These are phyloP conservation scores for Scelioninae gen. 1 DNA, from an alignment of 2,888 invertebrate species.

Conservation along the genomic window DNA sequence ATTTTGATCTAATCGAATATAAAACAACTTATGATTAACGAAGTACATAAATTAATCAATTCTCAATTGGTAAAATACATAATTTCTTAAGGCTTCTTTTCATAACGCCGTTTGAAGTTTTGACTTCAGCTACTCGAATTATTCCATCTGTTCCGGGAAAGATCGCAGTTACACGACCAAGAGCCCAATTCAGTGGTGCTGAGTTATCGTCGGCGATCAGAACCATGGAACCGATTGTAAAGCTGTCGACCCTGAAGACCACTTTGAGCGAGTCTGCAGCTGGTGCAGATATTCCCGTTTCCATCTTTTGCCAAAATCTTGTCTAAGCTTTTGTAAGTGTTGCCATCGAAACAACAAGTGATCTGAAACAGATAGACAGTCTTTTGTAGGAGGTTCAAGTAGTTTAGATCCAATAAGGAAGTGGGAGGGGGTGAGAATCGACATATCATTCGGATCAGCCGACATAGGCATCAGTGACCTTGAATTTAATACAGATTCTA, in stretches of 20 bases:
- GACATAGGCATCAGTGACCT: not conserved
- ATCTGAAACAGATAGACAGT: not conserved
- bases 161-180: conserved; percentile 8
- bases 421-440: not conserved
- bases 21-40: not conserved
- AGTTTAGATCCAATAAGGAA: not conserved
- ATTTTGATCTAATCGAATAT: no score
- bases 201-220: conserved; percentile 9
- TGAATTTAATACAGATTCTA: not conserved
- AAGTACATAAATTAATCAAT: not conserved
- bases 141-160: conserved; percentile 16
- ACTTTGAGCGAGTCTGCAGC: conserved; percentile 66
- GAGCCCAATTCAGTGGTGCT: conserved; percentile 8
- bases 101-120: conserved; percentile 3
- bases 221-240: conserved; percentile 19
- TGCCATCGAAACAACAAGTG: conserved; percentile 9
- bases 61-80: conserved; percentile 15
- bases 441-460: not conserved
- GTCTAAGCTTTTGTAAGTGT: conserved; percentile 24
- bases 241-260: conserved; percentile 24
- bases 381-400: not conserved
- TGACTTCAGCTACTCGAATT: conserved; percentile 9
- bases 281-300: conserved; percentile 63
- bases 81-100: conserved; percentile 17
- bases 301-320: conserved; percentile 69